Conservation (phyloP, 1,140 invertebrate genomes). For the Lamellibrachia luymesi region DNA sequence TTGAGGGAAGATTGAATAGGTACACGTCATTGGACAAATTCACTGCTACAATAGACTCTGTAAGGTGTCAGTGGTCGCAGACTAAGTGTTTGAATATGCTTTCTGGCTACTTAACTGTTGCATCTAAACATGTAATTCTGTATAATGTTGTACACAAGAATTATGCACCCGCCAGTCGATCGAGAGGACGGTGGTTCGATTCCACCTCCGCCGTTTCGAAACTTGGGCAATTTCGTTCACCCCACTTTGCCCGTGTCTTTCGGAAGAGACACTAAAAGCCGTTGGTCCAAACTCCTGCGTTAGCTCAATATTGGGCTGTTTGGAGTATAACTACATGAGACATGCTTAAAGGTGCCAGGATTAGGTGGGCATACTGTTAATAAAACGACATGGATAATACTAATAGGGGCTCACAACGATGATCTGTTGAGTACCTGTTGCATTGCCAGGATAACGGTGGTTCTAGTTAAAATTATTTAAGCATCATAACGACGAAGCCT, state of each 20-base stretch:
- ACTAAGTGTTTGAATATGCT: background rate
- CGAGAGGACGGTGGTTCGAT: no score
- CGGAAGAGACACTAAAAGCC: no score
- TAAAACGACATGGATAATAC: background rate
- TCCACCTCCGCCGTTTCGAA: no score
- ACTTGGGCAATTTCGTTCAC: no score
- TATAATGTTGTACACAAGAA: background rate
- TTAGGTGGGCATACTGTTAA: background rate
- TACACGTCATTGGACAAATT: background rate
- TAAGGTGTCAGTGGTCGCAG: no score
- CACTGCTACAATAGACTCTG: background rate
- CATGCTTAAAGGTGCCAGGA: background rate
- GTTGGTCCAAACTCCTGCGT: no score
- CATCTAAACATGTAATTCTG: background rate
- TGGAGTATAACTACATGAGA: no score
- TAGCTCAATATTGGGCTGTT: no score
- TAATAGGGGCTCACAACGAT: background rate
- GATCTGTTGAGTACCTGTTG: background rate
- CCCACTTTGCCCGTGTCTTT: no score
- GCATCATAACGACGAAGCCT: background rate
- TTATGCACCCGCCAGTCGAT: no score
- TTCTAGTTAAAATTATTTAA: background rate
- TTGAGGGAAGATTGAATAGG: background rate
- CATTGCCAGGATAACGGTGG: background rate
- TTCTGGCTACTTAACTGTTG: background rate